A percentile compares a stretch with the other conserved stretches of the same genome.
phyloP scores from a whole-genome alignment of 1,140 invertebrate genomes.

The Chymomyza costata region DNA sequence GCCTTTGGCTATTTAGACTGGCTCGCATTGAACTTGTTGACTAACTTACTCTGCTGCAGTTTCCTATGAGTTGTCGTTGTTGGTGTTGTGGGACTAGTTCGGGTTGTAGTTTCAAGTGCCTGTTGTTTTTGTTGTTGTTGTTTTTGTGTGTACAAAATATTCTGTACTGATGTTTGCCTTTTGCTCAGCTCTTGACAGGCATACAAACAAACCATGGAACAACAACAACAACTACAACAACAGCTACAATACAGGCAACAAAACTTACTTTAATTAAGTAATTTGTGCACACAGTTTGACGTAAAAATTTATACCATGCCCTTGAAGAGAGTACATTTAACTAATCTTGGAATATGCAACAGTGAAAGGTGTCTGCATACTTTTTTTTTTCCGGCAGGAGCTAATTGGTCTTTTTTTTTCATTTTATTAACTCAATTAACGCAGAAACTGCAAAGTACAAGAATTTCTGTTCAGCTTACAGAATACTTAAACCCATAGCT shows the following conservation, averaged over 20 bases:
- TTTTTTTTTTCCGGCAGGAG: too few species aligned
- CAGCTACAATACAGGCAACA: conserved; percentile 14
- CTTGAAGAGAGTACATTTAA: too few species aligned
- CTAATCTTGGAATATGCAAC: too few species aligned
- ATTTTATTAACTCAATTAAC: too few species aligned
- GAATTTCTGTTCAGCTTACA: too few species aligned
- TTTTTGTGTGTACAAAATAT: conserved; percentile 16
- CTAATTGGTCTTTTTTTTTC: too few species aligned
- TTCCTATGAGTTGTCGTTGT: conserved; percentile 17
- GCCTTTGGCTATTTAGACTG: conserved; percentile 25
- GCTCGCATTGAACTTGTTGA: conserved; percentile 50
- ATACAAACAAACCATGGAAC: conserved; percentile 24
- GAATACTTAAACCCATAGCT: too few species aligned
- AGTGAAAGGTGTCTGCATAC: too few species aligned
- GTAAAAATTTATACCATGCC: too few species aligned
- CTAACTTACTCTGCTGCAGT: conserved; percentile 28
- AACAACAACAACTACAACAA: conserved; percentile 3
- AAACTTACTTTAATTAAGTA: conserved; percentile 39
- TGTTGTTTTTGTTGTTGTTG: conserved; percentile 9
- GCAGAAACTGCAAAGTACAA: too few species aligned
- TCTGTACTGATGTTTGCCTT: conserved; percentile 20
- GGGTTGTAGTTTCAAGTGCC: not conserved
- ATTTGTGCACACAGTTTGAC: too few species aligned
- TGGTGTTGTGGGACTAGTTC: conserved; percentile 20
- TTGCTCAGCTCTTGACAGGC: conserved; percentile 26